These are phyloP conservation scores for Acropternis orthonyx DNA, from an alignment of 2,797 vertebrate species.

Conservation along the genomic window DNA sequence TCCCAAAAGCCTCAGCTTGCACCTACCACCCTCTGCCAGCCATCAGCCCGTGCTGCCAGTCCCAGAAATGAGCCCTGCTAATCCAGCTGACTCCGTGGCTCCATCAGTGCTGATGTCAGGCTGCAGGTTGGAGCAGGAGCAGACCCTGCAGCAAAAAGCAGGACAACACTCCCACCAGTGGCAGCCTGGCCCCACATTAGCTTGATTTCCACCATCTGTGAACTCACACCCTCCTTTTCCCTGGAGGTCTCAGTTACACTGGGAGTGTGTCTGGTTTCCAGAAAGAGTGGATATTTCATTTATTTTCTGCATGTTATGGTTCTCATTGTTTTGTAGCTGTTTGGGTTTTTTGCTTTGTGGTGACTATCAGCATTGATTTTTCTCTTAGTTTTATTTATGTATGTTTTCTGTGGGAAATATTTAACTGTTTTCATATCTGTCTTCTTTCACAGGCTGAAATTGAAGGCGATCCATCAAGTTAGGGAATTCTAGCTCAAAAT, in stretches of 20 bases:
- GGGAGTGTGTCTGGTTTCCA: neutral
- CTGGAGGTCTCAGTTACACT: neutral
- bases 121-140: neutral
- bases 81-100: neutral
- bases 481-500: neutral
- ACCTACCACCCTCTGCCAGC: neutral
- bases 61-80: neutral
- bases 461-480: slow-evolving; percentile 33
- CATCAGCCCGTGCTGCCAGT: rapidly evolving
- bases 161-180: neutral
- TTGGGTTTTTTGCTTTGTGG: neutral
- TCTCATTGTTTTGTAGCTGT: neutral
- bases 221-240: neutral
- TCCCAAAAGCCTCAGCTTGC: neutral
- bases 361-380: neutral
- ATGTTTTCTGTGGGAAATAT: neutral
- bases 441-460: slow-evolving; percentile 57
- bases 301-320: neutral
- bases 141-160: neutral
- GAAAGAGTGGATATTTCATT: neutral
- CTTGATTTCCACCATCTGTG: rapidly evolving
- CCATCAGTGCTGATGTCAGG: neutral
- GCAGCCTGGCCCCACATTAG: rapidly evolving
- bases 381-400: neutral
- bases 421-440: neutral